A percentile compares a stretch with the other conserved stretches of the same genome.
These are phyloP conservation scores for Oreortyx pictus DNA, from an alignment of 2,797 vertebrate genomes.

Conservation along the genomic window DNA sequence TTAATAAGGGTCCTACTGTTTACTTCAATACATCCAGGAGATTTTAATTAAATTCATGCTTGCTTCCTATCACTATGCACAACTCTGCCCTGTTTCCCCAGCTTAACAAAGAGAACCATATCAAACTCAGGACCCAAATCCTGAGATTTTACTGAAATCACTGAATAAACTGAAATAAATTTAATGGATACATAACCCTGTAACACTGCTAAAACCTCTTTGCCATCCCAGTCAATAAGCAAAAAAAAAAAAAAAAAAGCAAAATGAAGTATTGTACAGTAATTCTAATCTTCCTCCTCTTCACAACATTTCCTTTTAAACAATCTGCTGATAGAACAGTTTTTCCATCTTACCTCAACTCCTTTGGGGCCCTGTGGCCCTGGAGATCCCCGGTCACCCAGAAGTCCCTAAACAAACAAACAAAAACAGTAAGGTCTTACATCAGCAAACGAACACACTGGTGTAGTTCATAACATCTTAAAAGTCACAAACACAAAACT, in stretches of 20 bases:
- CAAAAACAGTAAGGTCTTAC: neutral
- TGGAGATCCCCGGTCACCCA: conserved; percentile 87
- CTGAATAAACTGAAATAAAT: conserved; percentile 10
- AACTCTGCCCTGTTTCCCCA: neutral
- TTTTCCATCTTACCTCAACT: conserved; percentile 84
- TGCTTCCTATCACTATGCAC: neutral
- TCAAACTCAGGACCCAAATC: neutral
- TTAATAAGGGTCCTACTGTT: neutral
- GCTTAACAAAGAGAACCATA: neutral
- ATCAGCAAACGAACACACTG: neutral
- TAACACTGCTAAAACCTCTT: neutral
- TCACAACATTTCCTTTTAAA: neutral
- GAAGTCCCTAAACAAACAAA: conserved; percentile 83
- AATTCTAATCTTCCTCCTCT: neutral
- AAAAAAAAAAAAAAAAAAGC: neutral
- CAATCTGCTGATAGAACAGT: neutral
- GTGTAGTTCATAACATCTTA: neutral
- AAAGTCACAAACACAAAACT: neutral
- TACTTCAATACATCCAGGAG: neutral
- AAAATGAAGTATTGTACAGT: neutral
- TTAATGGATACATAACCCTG: neutral
- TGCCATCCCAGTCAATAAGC: neutral
- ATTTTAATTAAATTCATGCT: neutral
- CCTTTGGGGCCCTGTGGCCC: conserved; percentile 92
- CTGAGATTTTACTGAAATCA: neutral